Conservation (phyloP, 2,888 invertebrate species). For the Amphimallon solstitiale region DNA sequence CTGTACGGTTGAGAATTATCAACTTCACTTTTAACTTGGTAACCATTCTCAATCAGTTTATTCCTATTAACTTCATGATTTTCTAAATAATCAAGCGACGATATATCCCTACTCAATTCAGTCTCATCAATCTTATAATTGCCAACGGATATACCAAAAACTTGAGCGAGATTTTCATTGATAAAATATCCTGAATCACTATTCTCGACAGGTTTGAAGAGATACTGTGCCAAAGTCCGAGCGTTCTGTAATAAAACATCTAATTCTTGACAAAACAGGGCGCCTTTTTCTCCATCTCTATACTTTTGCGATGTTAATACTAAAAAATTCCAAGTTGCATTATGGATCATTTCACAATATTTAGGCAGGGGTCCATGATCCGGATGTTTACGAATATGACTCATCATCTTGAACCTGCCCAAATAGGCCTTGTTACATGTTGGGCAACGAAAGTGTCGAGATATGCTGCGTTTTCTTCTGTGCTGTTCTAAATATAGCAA, state of each 20-base stretch:
- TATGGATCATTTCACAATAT: constrained; percentile 49
- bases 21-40: background rate
- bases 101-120: constrained; percentile 56
- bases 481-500: constrained; percentile 25
- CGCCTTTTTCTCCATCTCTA: constrained; percentile 52
- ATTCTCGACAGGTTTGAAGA: constrained; percentile 53
- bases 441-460: constrained; percentile 68
- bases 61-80: constrained; percentile 5
- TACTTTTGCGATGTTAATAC: constrained; percentile 56
- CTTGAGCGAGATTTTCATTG: constrained; percentile 55
- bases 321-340: constrained; percentile 59
- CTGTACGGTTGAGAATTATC: background rate
- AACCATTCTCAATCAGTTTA: background rate
- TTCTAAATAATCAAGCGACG: constrained; percentile 47
- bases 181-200: constrained; percentile 54
- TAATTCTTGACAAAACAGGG: constrained; percentile 58
- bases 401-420: constrained; percentile 69
- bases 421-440: constrained; percentile 74
- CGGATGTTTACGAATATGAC: constrained; percentile 72
- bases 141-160: constrained; percentile 57
- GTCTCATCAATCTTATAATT: constrained; percentile 57
- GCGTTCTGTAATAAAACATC: constrained; percentile 57
- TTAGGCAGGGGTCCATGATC: constrained; percentile 66
- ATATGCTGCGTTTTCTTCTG: constrained; percentile 60
- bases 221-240: constrained; percentile 54